Percentiles rank a stretch among this genome's conserved stretches.
These are phyloP conservation scores for Prolemur simus DNA, from an alignment of 2,113 vertebrate genomes.

Conservation along the genomic window DNA sequence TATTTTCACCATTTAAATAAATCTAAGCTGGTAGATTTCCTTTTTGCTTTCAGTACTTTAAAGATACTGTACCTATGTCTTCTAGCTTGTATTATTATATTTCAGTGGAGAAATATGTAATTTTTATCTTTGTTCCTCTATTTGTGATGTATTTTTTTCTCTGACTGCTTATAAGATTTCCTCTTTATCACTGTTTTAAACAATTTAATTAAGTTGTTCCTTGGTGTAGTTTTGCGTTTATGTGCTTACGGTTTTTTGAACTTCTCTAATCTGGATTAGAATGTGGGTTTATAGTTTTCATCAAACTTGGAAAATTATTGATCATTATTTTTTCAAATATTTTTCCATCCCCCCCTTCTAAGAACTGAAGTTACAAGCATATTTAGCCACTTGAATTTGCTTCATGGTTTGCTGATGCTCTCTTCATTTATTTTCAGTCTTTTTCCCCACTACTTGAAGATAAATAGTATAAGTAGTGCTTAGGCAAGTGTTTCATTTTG, in stretches of 20 bases:
- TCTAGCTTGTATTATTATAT: neutral
- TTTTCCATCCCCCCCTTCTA: neutral
- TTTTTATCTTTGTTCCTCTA: slow-evolving; percentile 1
- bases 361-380: neutral
- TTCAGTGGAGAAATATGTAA: neutral
- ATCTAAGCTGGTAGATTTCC: neutral
- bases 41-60: neutral
- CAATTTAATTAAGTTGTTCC: neutral
- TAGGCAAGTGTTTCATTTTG: neutral
- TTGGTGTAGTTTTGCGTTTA: neutral
- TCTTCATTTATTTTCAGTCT: slow-evolving; percentile 3
- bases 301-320: neutral
- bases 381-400: neutral
- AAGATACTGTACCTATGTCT: neutral
- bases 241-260: neutral
- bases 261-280: neutral
- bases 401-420: neutral
- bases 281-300: neutral
- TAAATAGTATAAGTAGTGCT: too few relatives aligned
- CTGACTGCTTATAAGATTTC: neutral
- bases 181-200: neutral
- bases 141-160: neutral
- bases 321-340: neutral
- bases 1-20: neutral
- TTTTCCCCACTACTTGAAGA: neutral